Evolutionary conservation across 2,888 invertebrate species (phyloP).

Genomic region (Hypomecis punctinalis): DNA sequence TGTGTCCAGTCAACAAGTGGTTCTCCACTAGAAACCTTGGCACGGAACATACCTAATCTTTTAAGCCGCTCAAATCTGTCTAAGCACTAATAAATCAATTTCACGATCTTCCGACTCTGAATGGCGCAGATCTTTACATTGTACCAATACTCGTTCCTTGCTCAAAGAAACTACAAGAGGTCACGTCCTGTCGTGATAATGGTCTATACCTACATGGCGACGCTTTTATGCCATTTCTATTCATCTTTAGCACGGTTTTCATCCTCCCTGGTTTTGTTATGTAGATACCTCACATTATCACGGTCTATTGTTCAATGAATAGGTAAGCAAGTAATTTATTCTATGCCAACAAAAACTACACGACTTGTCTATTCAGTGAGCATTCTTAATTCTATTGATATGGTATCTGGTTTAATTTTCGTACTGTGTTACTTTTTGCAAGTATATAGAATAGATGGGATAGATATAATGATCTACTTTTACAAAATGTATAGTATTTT

Average conservation of each 20-base stretch:
- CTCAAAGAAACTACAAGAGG: constrained; percentile 24
- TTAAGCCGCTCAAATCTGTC: constrained; percentile 3
- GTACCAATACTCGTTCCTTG: constrained; percentile 12
- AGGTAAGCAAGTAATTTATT: constrained; percentile 56
- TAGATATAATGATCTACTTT: no score
- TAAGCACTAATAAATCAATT: constrained; percentile 10
- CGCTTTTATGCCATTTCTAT: constrained; percentile 40
- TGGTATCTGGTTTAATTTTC: constrained; percentile 27
- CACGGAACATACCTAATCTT: background rate
- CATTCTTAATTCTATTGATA: constrained; percentile 42
- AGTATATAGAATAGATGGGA: no score
- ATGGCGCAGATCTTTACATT: constrained; percentile 8
- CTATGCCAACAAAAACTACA: constrained; percentile 51
- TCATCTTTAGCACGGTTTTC: constrained; percentile 50
- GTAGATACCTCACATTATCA: constrained; percentile 60
- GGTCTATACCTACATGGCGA: constrained; percentile 19
- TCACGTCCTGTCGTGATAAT: constrained; percentile 27
- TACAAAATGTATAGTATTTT: no score
- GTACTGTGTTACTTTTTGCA: constrained; percentile 12
- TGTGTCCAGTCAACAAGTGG: no score
- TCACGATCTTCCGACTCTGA: background rate
- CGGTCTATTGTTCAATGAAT: constrained; percentile 55
- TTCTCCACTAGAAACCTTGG: background rate
- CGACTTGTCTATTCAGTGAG: constrained; percentile 42
- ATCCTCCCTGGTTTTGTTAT: constrained; percentile 66